These are phyloP conservation scores for Heliconius eleuchia DNA, from an alignment of 1,140 invertebrate species.

Conservation along the genomic window DNA sequence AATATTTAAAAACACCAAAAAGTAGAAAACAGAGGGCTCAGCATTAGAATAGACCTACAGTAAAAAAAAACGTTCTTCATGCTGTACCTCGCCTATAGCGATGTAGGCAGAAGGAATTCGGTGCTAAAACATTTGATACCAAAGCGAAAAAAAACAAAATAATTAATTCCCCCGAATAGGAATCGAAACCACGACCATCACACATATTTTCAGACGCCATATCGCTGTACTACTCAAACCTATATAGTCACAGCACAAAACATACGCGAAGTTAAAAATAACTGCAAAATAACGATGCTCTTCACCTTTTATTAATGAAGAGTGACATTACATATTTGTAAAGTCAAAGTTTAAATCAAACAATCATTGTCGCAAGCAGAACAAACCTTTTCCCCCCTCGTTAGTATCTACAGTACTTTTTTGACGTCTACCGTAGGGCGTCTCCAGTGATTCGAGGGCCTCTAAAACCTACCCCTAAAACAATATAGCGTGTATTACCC, in stretches of 20 bases:
- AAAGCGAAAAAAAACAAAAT: too few species aligned
- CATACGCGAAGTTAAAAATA: not conserved
- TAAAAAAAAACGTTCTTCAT: too few species aligned
- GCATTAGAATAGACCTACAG: too few species aligned
- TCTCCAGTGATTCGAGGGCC: constrained; percentile 60
- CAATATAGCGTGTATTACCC: constrained; percentile 44
- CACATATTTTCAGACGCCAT: not conserved
- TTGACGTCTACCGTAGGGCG: constrained; percentile 71
- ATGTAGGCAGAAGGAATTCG: too few species aligned
- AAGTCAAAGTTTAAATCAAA: constrained; percentile 10
- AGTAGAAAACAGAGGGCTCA: too few species aligned
- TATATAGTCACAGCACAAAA: not conserved
- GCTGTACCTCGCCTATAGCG: too few species aligned
- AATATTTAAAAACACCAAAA: too few species aligned
- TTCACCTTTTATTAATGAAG: constrained; percentile 5
- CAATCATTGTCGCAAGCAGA: constrained; percentile 51
- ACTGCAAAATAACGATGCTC: not conserved
- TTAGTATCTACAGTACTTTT: constrained; percentile 72
- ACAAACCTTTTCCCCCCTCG: constrained; percentile 61
- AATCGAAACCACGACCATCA: not conserved
- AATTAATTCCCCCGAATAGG: not conserved
- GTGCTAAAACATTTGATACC: too few species aligned
- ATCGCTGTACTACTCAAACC: too few species aligned
- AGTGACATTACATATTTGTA: constrained; percentile 2
- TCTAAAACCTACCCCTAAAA: constrained; percentile 41